Evolutionary conservation across 2,797 vertebrate species (phyloP), one percentile per base, ranked within the genome.

Genomic region (Acanthis flammea): DNA sequence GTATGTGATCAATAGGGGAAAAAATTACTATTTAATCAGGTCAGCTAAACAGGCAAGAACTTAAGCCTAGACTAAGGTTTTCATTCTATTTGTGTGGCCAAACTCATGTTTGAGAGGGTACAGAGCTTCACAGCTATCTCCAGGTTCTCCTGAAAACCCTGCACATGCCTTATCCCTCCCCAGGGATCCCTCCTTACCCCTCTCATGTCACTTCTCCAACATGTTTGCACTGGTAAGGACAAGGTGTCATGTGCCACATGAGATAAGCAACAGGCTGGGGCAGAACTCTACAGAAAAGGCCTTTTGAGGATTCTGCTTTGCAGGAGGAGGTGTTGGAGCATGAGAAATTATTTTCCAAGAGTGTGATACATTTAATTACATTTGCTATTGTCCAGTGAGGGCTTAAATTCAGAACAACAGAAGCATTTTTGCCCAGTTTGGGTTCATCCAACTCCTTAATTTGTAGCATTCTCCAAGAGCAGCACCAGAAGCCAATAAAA

Each of bases 171-270:
- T 5, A 6, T n/a, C 41, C 14, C 41, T 79, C 30, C 8, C 22
- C 8, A 61, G 17, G 23, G 16, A 3, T 30, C 19, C 62, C 37
- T 37, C 37, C 37, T 35, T 35, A 35, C 10, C 35, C 30, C 42
- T 48, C 60, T 41, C 3, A 1, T 1, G 0, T 54, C 44, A 73
- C 30, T 3, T 60, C 33, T 48, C 60, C 44, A 53, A 28, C 7
- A 8, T 3, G 5, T 55, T 31, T 60, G 21, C 41, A 33, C 33
- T 55, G 31, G 7, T 14, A n/a, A 74, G 37, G 62, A 72, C 31
- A 83, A 71, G n/a, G 42, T 73, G 35, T 48, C 7, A 2, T 25
- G 24, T 60, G 17, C 44, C 21, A 25, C 4, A 1, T 4, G 12
- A 31, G 7, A 60, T 22, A 11, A 55, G 48, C 7, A 51, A 33